Base-by-base conservation (phyloP, 2,797 vertebrate genomes). In the Vespertilio murinus region DNA sequence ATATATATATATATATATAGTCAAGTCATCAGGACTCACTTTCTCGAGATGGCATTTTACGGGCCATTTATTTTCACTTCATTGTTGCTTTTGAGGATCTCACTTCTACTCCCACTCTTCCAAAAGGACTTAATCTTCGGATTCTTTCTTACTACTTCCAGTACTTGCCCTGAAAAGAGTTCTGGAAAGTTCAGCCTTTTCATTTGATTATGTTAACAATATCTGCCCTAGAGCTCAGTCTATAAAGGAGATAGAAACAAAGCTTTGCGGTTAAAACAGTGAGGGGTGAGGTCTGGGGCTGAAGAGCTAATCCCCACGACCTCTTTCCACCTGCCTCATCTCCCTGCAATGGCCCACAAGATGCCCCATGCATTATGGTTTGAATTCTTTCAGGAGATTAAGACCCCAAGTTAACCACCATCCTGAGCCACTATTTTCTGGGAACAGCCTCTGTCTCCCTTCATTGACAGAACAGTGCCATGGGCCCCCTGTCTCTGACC, bases 151-250 rank as follows among this genome's bases (percentile, higher is more conserved):
- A 78, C 6, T 12, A 70, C 42, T 18, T 61, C 28, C 2, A 77
- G 22, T 86, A 47, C 22, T 90, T 85, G 25, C 35, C 59, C 59
- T 38, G 47, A 90, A 87, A 85, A 54, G 14, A 87, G 25, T 89
- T 83, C 52, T 94, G 40, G 5, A 64, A 79, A 94, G 47, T 94
- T 82, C 6, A 61, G 28, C 23, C 42, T 90, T 88, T 56, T 54
- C 8, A 79, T 59, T 22, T 18, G 59, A 83, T 67, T 83, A 35
- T 18, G 16, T 92, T 77, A 42, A 79, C 82, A 78, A 65, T 35
- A 74, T n/a, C 40, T 81, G 49, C 71, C 23, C 22, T 61, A 52
- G 64, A 81, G 20, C 14, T 59, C 56, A 90, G 2, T 81, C 47
- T 78, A 17, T 75, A 87, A 42, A 59, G 28, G 11, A 33, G 49